Base-by-base conservation (phyloP, 2,113 vertebrate genomes). In the Echinops telfairi region DNA sequence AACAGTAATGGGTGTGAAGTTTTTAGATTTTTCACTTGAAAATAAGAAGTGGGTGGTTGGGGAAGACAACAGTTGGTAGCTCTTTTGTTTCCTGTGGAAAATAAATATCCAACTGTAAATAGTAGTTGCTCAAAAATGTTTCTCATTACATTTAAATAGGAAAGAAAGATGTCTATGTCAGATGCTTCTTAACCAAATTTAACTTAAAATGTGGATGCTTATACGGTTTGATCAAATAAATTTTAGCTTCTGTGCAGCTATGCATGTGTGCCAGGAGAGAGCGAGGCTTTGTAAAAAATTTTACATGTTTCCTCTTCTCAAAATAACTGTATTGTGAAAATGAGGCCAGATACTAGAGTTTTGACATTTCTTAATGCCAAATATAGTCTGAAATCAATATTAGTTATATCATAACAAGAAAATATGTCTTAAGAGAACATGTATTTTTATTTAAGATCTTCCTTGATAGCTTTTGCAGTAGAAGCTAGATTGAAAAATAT, bases 111-210 rank as follows among this genome's bases (percentile, higher is more conserved):
- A 75, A 22, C 40, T 83, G 27, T 76, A 84, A 80, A 76, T 79
- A 29, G 70, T 60, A 89, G 40, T 15, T 93, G 75, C 2, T 85
- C 38, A 11, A 85, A 9, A 88, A 71, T 25, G 29, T 27, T 88
- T 83, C 36, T 90, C 64, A 29, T 75, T 68, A 92, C 90, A 4
- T 76, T 94, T 75, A 95, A 95, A 76, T 20, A 93, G 70, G 29
- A 86, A 70, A 78, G 62, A 73, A 33, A 43, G 64, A 14, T 27
- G 43, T 14, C 75, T 16, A 91, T 88, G 40, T 71, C 19, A 93
- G 89, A 10, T 75, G 33, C 11, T 71, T 77, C 91, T 66, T 57
- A 85, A 53, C 36, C 53, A 85, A 93, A 62, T 57, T 91, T 40
- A 43, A 7, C 84, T 87, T 1, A 66, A 47, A 81, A 91, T 87